Percentiles rank a stretch among this genome's conserved stretches.
Conservation (phyloP, 2,113 vertebrate genomes). For the Hippocampus comes region DNA sequence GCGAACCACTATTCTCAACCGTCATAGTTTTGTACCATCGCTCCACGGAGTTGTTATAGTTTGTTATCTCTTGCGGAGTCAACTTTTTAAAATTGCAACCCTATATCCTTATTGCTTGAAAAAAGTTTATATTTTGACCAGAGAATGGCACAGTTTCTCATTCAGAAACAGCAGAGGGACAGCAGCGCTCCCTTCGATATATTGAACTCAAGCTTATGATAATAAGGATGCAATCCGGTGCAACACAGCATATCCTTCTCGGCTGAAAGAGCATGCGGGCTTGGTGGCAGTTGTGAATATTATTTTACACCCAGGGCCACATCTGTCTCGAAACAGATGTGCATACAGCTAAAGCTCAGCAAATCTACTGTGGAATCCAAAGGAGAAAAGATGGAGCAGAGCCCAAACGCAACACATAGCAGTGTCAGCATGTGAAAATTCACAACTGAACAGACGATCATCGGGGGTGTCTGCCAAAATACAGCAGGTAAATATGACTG, state of each 20-base stretch:
- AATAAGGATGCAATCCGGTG: constrained; percentile 36
- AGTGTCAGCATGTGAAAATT: constrained; percentile 42
- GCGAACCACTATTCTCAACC: too few relatives aligned
- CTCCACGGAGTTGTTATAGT: background rate
- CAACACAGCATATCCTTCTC: constrained; percentile 56
- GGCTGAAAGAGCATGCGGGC: constrained; percentile 58
- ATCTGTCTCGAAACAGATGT: constrained; percentile 30
- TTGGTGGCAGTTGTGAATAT: constrained; percentile 47
- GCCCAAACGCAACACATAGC: constrained; percentile 47
- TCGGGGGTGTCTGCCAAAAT: constrained; percentile 35
- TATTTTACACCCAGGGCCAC: constrained; percentile 25
- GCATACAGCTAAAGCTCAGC: constrained; percentile 20
- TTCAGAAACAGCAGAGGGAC: background rate
- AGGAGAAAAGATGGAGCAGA: constrained; percentile 26
- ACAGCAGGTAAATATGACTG: constrained; percentile 39
- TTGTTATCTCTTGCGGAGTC: background rate
- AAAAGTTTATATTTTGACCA: background rate
- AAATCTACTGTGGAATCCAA: constrained; percentile 39
- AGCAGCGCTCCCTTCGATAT: background rate
- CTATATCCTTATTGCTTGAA: background rate
- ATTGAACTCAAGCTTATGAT: constrained; percentile 50
- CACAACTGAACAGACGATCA: constrained; percentile 43
- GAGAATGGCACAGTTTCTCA: constrained; percentile 3
- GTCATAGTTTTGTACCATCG: too few relatives aligned
- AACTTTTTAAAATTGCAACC: background rate